Evolutionary conservation across 2,113 vertebrate species (phyloP), one percentile per base, ranked within the genome.

Genomic region (Regulus satrapa): DNA sequence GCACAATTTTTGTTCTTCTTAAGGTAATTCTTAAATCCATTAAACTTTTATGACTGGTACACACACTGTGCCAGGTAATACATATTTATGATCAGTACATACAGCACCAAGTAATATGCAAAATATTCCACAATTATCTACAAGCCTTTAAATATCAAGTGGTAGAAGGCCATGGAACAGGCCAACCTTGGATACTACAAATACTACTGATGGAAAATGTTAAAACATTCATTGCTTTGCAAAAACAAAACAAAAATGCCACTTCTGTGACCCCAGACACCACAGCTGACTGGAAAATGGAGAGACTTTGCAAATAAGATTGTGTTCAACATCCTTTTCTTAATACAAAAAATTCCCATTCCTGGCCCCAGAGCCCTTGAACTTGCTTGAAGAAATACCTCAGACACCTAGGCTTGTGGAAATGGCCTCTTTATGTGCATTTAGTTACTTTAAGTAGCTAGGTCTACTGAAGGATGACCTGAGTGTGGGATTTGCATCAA

Each of bases 11-110:
- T 92, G 67, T 88, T 52, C 85, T 92, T 88, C 71, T 80, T 80
- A 55, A 90, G 52, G 55, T 77, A 84, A 77, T 83, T 59, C 75
- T 88, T 74, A 72, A 71, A 77, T 49, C 46, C 72, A 78, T 94
- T 96, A 90, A 94, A 86, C n/a, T 94, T 91, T 84, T 90, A 93
- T 90, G 72, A 90, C 84, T 67, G 83, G 59, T 77, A 77, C 63
- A 79, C 48, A 71, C 28, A 54, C 55, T 40, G 85, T 48, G 59
- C 78, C 68, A 49, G 56, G 48, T 88, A 74, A 92, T 94, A 45
- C 67, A 81, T 94, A 90, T 93, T 90, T 92, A 92, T 95, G 89
- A 95, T 49, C 9, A 56, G 45, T 59, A 56, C n/a, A 52, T 62
- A 88, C 38, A 58, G 80, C 91, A 58, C 66, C 43, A 62, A 83